Conservation (phyloP, 2,797 vertebrate species). For the Sebastes nivosus region DNA sequence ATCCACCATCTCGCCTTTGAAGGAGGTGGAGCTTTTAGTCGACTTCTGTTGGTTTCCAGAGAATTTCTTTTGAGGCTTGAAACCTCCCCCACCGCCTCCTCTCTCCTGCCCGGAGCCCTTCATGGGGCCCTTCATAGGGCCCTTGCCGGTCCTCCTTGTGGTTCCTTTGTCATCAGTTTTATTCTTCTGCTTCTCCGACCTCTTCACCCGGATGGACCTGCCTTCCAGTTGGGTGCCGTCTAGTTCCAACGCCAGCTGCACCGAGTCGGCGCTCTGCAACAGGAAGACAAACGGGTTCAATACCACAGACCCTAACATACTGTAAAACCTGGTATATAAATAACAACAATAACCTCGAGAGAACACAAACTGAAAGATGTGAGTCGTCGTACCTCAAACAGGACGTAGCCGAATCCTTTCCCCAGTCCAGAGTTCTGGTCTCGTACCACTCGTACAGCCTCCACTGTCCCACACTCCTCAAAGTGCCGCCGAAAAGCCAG, state of each 20-base stretch:
- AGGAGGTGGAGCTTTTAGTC: constrained; percentile 37
- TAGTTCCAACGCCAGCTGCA: constrained; percentile 81
- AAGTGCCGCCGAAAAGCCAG: constrained; percentile 85
- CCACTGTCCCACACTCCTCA: constrained; percentile 84
- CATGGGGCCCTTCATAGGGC: rapidly evolving
- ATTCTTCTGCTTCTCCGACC: constrained; percentile 72
- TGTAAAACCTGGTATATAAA: not conserved
- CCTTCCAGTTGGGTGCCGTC: constrained; percentile 72
- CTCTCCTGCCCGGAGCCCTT: not conserved
- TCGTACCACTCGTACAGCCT: constrained; percentile 88
- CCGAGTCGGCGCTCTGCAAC: constrained; percentile 75
- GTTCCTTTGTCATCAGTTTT: not conserved
- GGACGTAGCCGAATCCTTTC: constrained; percentile 94
- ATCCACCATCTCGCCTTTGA: constrained; percentile 77
- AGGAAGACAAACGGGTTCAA: not conserved
- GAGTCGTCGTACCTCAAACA: constrained; percentile 87
- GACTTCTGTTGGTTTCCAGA: constrained; percentile 13
- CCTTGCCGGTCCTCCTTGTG: not conserved
- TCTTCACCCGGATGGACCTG: constrained; percentile 76
- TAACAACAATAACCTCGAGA: not conserved
- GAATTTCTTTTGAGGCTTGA: constrained; percentile 26
- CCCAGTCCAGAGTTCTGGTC: constrained; percentile 88
- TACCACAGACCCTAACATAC: not conserved
- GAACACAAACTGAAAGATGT: not conserved
- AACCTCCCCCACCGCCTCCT: not conserved